phyloP scores from a whole-genome alignment of 2,113 vertebrate genomes.

The Nerophis lumbriciformis region DNA sequence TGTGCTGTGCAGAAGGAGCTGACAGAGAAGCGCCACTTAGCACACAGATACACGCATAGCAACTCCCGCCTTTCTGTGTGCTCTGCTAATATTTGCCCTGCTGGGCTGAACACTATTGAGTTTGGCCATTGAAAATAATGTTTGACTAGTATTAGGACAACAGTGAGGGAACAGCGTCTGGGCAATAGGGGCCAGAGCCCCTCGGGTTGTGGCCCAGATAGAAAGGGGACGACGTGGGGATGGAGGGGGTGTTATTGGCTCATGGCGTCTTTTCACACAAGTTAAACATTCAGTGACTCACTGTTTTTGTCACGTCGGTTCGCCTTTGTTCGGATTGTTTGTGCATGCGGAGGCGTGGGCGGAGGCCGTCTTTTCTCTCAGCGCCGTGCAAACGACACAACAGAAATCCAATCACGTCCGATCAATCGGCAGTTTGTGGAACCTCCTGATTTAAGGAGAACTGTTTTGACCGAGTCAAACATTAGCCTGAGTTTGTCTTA shows the following conservation, averaged over 20 bases:
- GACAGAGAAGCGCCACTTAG: slow-evolving; percentile 67
- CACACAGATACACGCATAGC: slow-evolving; percentile 84
- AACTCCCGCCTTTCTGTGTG: slow-evolving; percentile 81
- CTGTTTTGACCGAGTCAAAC: slow-evolving; percentile 48
- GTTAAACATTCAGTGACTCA: slow-evolving; percentile 41
- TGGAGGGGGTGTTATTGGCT: slow-evolving; percentile 19
- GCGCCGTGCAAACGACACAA: too few relatives aligned
- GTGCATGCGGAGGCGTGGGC: slow-evolving; percentile 22
- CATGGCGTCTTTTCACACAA: slow-evolving; percentile 43
- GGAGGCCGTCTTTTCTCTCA: neutral
- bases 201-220: slow-evolving; percentile 47
- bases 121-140: slow-evolving; percentile 79
- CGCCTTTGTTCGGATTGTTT: slow-evolving; percentile 27
- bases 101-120: slow-evolving; percentile 81
- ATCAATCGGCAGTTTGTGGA: slow-evolving; percentile 22
- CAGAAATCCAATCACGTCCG: neutral
- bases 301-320: slow-evolving; percentile 22
- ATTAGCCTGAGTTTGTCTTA: slow-evolving; percentile 51
- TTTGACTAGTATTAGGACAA: slow-evolving; percentile 82
- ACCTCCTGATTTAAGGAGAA: slow-evolving; percentile 28
- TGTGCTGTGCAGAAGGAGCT: slow-evolving; percentile 56
- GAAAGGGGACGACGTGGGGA: slow-evolving; percentile 20
- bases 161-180: slow-evolving; percentile 67
- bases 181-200: slow-evolving; percentile 57
- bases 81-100: slow-evolving; percentile 92